phyloP scores from a whole-genome alignment of 2,888 invertebrate genomes.

The Heliconius aoede region DNA sequence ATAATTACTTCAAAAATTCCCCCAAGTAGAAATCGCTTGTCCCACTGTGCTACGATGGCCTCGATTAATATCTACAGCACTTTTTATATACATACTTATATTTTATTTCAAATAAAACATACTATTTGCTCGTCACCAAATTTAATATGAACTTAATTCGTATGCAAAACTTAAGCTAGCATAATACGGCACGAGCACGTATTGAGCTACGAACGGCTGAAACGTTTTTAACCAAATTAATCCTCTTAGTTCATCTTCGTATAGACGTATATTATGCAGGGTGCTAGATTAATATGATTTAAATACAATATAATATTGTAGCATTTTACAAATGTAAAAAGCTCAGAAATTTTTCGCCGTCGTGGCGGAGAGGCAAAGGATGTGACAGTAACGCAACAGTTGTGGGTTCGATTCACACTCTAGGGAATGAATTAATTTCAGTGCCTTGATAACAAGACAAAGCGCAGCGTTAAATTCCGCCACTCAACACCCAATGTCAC shows the following conservation, averaged over 20 bases:
- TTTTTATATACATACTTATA: too few species aligned
- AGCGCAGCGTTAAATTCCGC: too few species aligned
- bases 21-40: not conserved
- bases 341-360: too few species aligned
- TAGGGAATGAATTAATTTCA: too few species aligned
- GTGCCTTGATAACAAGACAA: too few species aligned
- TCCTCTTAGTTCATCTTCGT: conserved; percentile 3
- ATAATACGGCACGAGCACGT: conserved; percentile 11
- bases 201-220: conserved; percentile 8
- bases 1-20: too few species aligned
- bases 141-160: conserved; percentile 5
- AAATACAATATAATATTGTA: not conserved
- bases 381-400: too few species aligned
- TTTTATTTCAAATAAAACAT: not conserved
- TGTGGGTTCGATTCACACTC: too few species aligned
- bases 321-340: too few species aligned
- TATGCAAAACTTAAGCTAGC: conserved; percentile 19
- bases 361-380: not conserved
- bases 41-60: not conserved
- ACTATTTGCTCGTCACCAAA: conserved; percentile 13
- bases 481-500: too few species aligned
- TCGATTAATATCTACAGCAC: not conserved
- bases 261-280: not conserved
- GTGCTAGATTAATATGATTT: too few species aligned
- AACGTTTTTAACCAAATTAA: conserved; percentile 17